Evolutionary conservation across 1,140 invertebrate genomes (phyloP).

Genomic region (Leucophenga varia): DNA sequence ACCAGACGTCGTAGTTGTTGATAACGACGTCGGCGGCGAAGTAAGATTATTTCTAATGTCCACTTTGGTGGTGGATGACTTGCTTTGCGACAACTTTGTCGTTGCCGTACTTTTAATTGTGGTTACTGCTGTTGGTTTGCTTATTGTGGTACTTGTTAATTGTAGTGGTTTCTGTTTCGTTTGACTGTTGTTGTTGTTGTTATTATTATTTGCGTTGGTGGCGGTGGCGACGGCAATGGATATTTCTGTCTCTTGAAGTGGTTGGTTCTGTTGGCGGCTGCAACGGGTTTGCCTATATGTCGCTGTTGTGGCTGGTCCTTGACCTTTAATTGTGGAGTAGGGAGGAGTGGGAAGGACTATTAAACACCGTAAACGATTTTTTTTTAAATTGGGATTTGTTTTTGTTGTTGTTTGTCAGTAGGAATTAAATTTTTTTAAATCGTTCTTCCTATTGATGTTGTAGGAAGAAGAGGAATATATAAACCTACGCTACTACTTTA

Average conservation of each 20-base stretch:
- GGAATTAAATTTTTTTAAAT: too few species aligned
- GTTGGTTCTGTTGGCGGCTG: conserved; percentile 18
- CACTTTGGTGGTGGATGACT: too few species aligned
- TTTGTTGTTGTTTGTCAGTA: conserved; percentile 31
- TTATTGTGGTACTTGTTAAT: neutral
- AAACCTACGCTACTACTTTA: conserved; percentile 44
- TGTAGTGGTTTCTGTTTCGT: too few species aligned
- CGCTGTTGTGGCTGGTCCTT: conserved; percentile 7
- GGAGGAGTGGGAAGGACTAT: conserved; percentile 46
- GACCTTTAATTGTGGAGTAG: conserved; percentile 17
- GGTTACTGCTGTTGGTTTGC: neutral
- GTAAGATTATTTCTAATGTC: neutral
- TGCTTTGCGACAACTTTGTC: too few species aligned
- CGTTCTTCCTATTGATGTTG: too few species aligned
- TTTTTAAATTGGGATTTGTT: conserved; percentile 24
- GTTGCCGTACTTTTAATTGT: too few species aligned
- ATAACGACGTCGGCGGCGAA: neutral
- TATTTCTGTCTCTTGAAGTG: conserved; percentile 20
- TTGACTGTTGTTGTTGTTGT: conserved; percentile 16
- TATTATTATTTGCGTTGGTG: neutral
- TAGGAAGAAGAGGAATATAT: too few species aligned
- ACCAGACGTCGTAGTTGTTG: conserved; percentile 41
- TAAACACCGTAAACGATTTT: conserved; percentile 53
- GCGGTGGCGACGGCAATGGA: conserved; percentile 2
- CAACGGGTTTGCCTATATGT: conserved; percentile 7